Evolutionary conservation across 2,113 vertebrate species (phyloP), one percentile per base, ranked within the genome.

Genomic region (Philantomba maxwellii): DNA sequence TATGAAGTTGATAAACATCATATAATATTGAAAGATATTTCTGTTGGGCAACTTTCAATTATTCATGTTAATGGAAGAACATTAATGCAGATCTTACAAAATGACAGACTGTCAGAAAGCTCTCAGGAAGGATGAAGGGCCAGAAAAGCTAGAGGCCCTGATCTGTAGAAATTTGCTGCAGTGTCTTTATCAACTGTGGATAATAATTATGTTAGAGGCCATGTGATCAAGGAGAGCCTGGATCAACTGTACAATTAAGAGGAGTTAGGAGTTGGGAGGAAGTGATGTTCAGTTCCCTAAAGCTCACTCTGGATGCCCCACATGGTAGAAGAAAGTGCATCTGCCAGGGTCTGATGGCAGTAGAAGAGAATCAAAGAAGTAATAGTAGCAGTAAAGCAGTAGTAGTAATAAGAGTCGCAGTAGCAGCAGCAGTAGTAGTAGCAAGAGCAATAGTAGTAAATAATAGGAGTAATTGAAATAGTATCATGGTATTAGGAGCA

Each of bases 11-110:
- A 51, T 93, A 94, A 92, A 86, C 70, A 75, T 83, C 64, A 94
- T 94, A 53, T 93, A 97, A 96, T 96, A 96, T 82, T 97, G 66
- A 93, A 95, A 93, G 53, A 78, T 92, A 60, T 90, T 93, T 96
- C 84, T 94, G 13, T 78, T 82, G 55, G 53, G 83, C 51, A 47
- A 75, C 28, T 96, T 94, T 97, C 51, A 97, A 82, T 97, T 97
- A 97, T 95, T 96, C 81, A 96, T 92, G 60, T 78, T 96, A 97
- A 95, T 90, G 77, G 85, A 89, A 81, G 62, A 96, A 62, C 33
- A 53, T 92, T 93, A 96, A 97, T 91, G 91, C 51, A 86, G 45
- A 77, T 93, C 75, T 94, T 90, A 91, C 51, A 92, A 96, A 49
- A 92, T 92, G 75, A 62, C 45, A 94, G 26, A 81, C 53, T 93